phyloP scores from a whole-genome alignment of 2,888 invertebrate genomes.

The Apotomis betuletana region DNA sequence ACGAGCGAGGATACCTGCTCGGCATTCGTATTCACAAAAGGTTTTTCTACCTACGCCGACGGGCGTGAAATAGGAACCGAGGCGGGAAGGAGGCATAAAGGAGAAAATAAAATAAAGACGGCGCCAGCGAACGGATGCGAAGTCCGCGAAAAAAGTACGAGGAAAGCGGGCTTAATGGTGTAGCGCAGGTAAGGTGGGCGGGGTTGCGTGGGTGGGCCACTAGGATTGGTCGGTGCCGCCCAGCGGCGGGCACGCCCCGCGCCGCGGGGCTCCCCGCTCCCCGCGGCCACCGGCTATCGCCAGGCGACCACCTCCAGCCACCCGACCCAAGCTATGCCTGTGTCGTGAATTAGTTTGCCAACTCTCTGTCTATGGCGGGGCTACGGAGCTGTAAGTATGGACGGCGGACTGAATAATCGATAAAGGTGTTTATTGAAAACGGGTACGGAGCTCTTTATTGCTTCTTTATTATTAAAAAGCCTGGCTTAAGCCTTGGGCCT shows the following conservation, averaged over 20 bases:
- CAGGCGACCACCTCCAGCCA: slow-evolving; percentile 79
- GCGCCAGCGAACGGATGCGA: slow-evolving; percentile 79
- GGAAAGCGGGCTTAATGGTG: slow-evolving; percentile 80
- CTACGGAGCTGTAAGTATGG: slow-evolving; percentile 81
- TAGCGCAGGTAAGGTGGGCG: slow-evolving; percentile 82
- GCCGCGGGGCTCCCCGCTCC: slow-evolving; percentile 51
- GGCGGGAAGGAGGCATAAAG: slow-evolving; percentile 80
- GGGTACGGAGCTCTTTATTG: slow-evolving; percentile 81
- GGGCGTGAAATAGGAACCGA: slow-evolving; percentile 82
- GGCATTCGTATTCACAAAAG: slow-evolving; percentile 83
- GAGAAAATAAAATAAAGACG: slow-evolving; percentile 84
- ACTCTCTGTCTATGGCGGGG: slow-evolving; percentile 83
- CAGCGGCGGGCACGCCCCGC: slow-evolving; percentile 76
- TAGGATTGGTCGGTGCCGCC: slow-evolving; percentile 81
- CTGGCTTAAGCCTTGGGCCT: slow-evolving; percentile 50
- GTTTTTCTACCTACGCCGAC: slow-evolving; percentile 79
- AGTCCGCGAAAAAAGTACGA: slow-evolving; percentile 82
- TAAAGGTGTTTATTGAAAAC: slow-evolving; percentile 84
- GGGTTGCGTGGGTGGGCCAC: slow-evolving; percentile 74
- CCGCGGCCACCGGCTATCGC: slow-evolving; percentile 65
- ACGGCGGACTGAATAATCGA: slow-evolving; percentile 82
- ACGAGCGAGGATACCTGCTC: slow-evolving; percentile 81
- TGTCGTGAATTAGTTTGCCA: slow-evolving; percentile 84
- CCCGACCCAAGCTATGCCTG: slow-evolving; percentile 79
- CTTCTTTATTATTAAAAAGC: slow-evolving; percentile 79